Conservation (phyloP, 2,888 invertebrate species). For the Diarsia mendica region DNA sequence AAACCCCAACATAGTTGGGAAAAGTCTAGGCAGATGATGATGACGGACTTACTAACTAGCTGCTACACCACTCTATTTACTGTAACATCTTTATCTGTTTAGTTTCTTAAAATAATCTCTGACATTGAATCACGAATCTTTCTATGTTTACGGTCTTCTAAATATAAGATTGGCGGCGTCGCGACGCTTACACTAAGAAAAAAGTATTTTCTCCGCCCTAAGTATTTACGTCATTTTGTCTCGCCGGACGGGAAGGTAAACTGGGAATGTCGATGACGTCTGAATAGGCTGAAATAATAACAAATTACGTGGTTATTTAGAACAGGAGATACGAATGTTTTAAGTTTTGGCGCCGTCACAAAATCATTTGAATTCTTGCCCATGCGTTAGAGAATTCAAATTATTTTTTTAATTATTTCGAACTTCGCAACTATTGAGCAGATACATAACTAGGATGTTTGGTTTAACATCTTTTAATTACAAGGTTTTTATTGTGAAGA, state of each 20-base stretch:
- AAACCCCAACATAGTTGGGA: too few species aligned
- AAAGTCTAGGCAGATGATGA: too few species aligned
- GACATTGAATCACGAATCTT: conserved; percentile 76
- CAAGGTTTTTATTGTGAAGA: not conserved
- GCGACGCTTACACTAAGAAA: conserved; percentile 46
- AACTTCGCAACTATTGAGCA: not conserved
- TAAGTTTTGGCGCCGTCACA: conserved; percentile 4
- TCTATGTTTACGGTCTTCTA: conserved; percentile 70
- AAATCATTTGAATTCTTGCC: not conserved
- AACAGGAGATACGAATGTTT: conserved; percentile 20
- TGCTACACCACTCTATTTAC: conserved; percentile 58
- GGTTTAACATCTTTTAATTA: not conserved
- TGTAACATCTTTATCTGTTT: conserved; percentile 71
- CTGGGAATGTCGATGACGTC: conserved; percentile 28
- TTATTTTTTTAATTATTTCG: not conserved
- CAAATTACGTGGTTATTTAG: conserved; percentile 11
- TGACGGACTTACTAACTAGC: conserved; percentile 27
- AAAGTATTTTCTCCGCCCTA: conserved; percentile 46
- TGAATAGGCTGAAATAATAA: conserved; percentile 22
- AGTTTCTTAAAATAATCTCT: conserved; percentile 76
- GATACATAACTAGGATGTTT: not conserved
- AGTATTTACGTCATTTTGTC: conserved; percentile 49
- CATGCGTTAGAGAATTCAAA: not conserved
- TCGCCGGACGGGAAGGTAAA: conserved; percentile 11
- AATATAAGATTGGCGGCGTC: conserved; percentile 63